Evolutionary conservation across 2,888 invertebrate species (phyloP), one percentile per base, ranked within the genome.

Genomic region (Aphidoletes aphidimyza): DNA sequence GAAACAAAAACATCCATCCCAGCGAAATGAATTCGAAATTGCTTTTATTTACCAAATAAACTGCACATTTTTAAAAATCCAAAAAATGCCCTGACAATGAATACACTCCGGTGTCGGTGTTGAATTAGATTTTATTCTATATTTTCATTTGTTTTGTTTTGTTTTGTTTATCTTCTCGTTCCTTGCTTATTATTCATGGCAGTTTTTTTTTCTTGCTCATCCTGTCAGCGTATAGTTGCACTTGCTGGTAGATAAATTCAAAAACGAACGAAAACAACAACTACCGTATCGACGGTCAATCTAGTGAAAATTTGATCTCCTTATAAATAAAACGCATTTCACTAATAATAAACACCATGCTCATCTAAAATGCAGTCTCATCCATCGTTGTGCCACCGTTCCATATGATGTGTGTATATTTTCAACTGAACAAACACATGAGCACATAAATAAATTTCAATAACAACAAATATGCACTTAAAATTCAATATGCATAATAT

Each of bases 401-500:
- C 22, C 69, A 30, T 69, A 30, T 69, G 2, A 14, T 42, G 17
- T 47, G 17, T 47, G 17, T 47, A 2, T 47, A 39, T 39, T 39
- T 39, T 11, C 39, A 47, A 47, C 17, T 5, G 34, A 30, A 54
- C n/a, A 54, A 22, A 54, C 22, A 22, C 54, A 54, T 54, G 17
- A 26, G 54, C n/a, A 54, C 54, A 54, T 54, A 54, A 69, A 69
- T 69, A 69, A 26, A 69, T 30, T 69, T 69, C 69, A 69, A 69
- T 69, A 69, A 69, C 69, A 69, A 34, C 69, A 69, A 69, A 69
- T 69, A 69, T 69, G 69, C 69, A 69, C 69, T 69, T 69, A 69
- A 69, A 69, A 69, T 69, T 26, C 69, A 69, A 69, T 69, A 69
- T 69, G 69, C 69, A 69, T 69, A 69, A 69, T 69, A 17, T 69